Base-by-base conservation (phyloP, 2,113 vertebrate genomes). In the Platichthys stellatus region DNA sequence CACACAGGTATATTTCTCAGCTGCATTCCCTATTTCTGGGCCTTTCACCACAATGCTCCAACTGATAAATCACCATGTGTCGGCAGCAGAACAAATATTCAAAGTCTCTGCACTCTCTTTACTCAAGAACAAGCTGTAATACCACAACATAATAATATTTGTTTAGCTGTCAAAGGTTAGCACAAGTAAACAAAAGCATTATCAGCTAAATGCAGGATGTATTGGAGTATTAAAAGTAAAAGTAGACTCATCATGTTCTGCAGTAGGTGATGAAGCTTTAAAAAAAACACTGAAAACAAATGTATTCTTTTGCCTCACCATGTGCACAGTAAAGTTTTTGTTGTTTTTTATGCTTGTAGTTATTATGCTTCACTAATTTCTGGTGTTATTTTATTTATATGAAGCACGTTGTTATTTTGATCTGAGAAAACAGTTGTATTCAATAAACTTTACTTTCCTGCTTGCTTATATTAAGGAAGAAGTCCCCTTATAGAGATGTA, bases 1-100 rank as follows among this genome's bases (percentile, higher is more conserved):
- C 43, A 65, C 64, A 24, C 58, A 28, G 18, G 24, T 20, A 81
- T 65, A 74, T 77, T 80, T 80, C 56, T 79, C 56, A 31, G 67
- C 51, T 65, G 51, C 43, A 21, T 63, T 81, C 24, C 21, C n/a
- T 74, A 43, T 35, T 57, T 68, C 57, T 76, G 60, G n/a, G 28
- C 12, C 74, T 79, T 73, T 66, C 18, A 78, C 24, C 12, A 28
- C 12, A 8, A 51, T 78, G 28, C 31, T 80, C 28, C 49, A 78
- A 23, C 11, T 56, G 13, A 28, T 63, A 66, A 53, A 79, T 76
- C 62, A 66, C 18, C 59, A 23, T 0, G 58, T 40, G 81, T 40
- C 21, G n/a, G 53, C 4, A 12, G 45, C 40, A 26, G 28, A 69
- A 21, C 17, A 45, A 59, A 28, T 49, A 26, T 35, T 61, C 18